Evolutionary conservation across 2,797 vertebrate species (phyloP), one percentile per base, ranked within the genome.

Genomic region (Garrulus glandarius): DNA sequence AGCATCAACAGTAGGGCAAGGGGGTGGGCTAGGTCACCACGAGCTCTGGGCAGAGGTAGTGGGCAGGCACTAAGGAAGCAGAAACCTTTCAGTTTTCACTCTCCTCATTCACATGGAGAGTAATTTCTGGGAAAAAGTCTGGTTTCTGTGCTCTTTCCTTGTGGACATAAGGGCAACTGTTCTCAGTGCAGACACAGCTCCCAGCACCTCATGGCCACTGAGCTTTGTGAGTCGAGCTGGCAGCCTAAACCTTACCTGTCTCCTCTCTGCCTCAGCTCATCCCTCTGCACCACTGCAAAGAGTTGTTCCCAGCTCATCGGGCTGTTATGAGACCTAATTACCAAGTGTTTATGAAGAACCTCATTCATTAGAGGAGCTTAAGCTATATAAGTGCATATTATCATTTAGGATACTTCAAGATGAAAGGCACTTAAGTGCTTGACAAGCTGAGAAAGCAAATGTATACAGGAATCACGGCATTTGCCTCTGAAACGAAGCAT

Each of bases 391-490:
- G 94, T 94, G 93, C 92, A 47, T 88, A 93, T 95, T 94, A 96
- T 94, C 85, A 41, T 79, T 92, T 94, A 95, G 89, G 94, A 92
- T 95, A 92, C 96, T 96, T 95, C 94, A 95, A 90, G 96, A 96
- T 94, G 92, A 96, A 97, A 96, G 92, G 93, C 93, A 94, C 94
- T 96, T 96, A 97, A 96, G 93, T 89, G 77, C 85, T 87, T 94
- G 94, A 97, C 94, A 96, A 94, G 93, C 92, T 30, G 91, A 84
- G 96, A 95, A 91, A 93, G 92, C 56, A 92, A 95, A 96, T 87
- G 83, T 95, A 87, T 82, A 92, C 93, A 93, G 67, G 77, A 87
- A 84, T 74, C 70, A 23, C 0, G 0, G 56, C 23, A 5, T 79
- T 95, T 1, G 15, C 83, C 49, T 92, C 87, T 95, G 96, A 95